These are phyloP conservation scores for Heliconius congener DNA, from an alignment of 1,140 invertebrate species.

Conservation along the genomic window DNA sequence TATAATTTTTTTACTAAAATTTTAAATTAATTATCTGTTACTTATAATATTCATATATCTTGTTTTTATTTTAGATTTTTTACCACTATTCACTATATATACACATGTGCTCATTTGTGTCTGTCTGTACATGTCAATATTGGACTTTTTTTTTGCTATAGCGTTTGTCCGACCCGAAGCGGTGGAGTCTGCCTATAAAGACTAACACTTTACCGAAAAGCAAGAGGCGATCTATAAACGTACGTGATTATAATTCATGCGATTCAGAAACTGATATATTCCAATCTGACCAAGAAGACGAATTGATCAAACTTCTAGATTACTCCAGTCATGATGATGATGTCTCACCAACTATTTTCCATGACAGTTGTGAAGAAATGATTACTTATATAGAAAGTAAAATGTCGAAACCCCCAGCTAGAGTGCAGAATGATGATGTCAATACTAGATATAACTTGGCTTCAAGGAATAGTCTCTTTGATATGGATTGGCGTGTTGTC, in stretches of 20 bases:
- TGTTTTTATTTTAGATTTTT: constrained; percentile 1
- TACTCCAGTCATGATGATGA: constrained; percentile 80
- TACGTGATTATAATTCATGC: constrained; percentile 68
- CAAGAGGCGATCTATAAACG: constrained; percentile 56
- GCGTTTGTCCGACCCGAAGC: constrained; percentile 68
- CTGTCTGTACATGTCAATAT: constrained; percentile 61
- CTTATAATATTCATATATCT: not conserved
- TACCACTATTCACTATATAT: constrained; percentile 16
- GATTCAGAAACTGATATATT: constrained; percentile 89
- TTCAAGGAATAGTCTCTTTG: constrained; percentile 64
- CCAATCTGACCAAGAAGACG: constrained; percentile 91
- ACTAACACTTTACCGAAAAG: constrained; percentile 56
- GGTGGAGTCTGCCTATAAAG: constrained; percentile 76
- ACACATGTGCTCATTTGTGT: constrained; percentile 24
- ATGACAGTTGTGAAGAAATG: constrained; percentile 72
- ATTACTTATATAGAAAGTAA: constrained; percentile 67
- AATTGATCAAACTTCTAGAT: constrained; percentile 85
- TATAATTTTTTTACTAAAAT: not conserved
- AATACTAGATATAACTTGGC: constrained; percentile 69
- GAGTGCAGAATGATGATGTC: constrained; percentile 54
- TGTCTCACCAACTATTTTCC: constrained; percentile 71
- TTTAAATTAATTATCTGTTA: not conserved
- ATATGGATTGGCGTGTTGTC: constrained; percentile 78
- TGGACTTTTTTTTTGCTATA: constrained; percentile 67
- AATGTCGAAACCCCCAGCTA: constrained; percentile 51